These are phyloP conservation scores for Sphenopsis melanotis DNA, from an alignment of 2,797 vertebrate genomes.

Conservation along the genomic window DNA sequence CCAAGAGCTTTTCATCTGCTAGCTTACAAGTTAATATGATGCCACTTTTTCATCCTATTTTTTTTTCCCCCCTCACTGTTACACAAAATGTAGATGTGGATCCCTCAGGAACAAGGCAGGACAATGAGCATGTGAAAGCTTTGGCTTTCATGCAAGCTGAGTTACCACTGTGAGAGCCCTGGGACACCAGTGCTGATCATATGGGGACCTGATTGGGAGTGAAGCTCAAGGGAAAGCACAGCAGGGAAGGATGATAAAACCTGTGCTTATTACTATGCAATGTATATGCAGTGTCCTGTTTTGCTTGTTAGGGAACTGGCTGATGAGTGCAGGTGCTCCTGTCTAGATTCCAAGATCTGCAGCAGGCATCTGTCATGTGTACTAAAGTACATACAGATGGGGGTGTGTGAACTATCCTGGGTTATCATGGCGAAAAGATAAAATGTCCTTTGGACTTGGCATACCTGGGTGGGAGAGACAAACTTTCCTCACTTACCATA, in stretches of 20 bases:
- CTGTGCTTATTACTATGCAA: fast-evolving
- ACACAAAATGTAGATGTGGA: background rate
- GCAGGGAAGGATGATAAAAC: background rate
- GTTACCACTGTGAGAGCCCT: fast-evolving
- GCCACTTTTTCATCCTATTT: background rate
- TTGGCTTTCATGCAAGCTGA: background rate
- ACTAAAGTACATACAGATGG: fast-evolving
- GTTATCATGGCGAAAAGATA: fast-evolving
- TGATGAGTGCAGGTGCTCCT: background rate
- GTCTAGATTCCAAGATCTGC: background rate
- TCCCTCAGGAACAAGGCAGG: background rate
- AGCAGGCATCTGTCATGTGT: fast-evolving
- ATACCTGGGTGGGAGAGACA: background rate
- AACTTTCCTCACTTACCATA: background rate
- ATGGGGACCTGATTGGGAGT: fast-evolving
- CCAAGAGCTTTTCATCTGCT: background rate
- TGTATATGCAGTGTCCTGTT: background rate
- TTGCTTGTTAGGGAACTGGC: background rate
- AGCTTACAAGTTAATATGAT: background rate
- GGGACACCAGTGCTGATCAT: fast-evolving
- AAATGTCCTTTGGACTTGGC: background rate
- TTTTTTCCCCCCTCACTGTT: background rate
- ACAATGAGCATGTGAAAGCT: background rate
- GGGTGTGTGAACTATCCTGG: background rate
- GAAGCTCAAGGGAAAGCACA: background rate